Percentiles rank a stretch among this genome's conserved stretches.
Conservation (phyloP, 2,113 vertebrate species). For the Lepidothrix coronata region DNA sequence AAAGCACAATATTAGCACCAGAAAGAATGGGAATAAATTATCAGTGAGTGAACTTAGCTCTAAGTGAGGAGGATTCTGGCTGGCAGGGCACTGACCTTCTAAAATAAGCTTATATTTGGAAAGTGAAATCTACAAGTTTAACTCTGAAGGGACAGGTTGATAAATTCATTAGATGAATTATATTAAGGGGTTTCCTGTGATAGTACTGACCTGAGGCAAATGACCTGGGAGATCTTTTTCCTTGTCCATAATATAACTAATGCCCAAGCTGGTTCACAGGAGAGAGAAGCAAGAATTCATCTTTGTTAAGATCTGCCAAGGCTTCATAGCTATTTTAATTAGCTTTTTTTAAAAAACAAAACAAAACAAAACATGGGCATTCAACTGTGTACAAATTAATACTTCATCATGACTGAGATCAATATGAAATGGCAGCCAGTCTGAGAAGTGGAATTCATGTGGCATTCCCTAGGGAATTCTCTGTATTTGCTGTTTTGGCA, state of each 20-base stretch:
- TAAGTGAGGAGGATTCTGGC: neutral
- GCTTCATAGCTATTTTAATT: conserved; percentile 17
- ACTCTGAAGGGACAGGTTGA: neutral
- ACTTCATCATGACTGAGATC: conserved; percentile 55
- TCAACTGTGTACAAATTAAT: conserved; percentile 59
- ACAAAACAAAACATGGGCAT: neutral
- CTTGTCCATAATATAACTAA: neutral
- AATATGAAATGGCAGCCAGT: conserved; percentile 45
- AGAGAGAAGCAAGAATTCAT: conserved; percentile 10
- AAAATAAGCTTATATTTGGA: neutral
- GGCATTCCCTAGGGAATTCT: conserved; percentile 22
- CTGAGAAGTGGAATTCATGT: conserved; percentile 27
- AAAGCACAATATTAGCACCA: neutral
- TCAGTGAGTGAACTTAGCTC: neutral
- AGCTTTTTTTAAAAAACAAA: neutral
- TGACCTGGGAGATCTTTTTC: neutral
- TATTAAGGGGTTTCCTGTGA: neutral
- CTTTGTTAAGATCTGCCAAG: conserved; percentile 20
- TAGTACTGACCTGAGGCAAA: neutral
- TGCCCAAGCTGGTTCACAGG: neutral
- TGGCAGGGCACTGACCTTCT: neutral
- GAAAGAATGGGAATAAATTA: neutral
- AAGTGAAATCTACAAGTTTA: neutral
- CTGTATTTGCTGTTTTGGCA: conserved; percentile 49
- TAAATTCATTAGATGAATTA: neutral